Percentiles rank a stretch among this genome's conserved stretches.
These are phyloP conservation scores for Zoroaster sp. DNA, from an alignment of 53 echinoderm and acorn worm genomes.

Conservation along the genomic window DNA sequence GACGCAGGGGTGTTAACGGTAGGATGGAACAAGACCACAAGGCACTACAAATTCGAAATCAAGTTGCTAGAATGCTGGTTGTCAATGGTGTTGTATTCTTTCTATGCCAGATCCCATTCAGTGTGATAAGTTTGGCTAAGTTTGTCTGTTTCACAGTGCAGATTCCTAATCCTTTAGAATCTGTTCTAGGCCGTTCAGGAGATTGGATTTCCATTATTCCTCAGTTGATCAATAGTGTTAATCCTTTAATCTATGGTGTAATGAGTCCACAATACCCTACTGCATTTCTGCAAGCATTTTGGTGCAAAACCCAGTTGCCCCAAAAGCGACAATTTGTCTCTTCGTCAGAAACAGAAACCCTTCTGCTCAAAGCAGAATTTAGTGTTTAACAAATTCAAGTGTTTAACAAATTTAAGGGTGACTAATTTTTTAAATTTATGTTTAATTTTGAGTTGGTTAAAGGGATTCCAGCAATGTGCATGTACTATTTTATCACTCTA, in stretches of 20 bases:
- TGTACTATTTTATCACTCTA: too few species aligned
- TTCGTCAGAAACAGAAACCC: neutral
- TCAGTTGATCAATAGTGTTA: neutral
- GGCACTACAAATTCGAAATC: neutral
- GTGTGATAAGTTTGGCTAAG: neutral
- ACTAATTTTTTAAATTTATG: too few species aligned
- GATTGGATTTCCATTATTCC: neutral
- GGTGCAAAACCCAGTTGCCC: neutral
- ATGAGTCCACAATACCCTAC: slow-evolving; percentile 12
- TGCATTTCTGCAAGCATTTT: neutral
- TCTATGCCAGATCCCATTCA: slow-evolving; percentile 7
- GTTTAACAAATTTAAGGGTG: too few species aligned
- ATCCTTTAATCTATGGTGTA: slow-evolving; percentile 21
- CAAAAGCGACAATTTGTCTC: neutral
- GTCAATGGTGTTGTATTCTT: slow-evolving; percentile 16
- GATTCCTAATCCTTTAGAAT: neutral
- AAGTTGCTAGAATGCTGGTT: slow-evolving; percentile 11
- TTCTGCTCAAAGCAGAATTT: too few species aligned
- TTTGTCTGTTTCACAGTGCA: neutral
- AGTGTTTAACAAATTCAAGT: too few species aligned
- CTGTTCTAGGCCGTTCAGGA: neutral
- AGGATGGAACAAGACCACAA: neutral
- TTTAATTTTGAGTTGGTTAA: too few species aligned
- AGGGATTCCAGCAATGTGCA: too few species aligned
- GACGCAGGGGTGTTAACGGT: neutral